A percentile compares a stretch with the other conserved stretches of the same genome.
Conservation (phyloP, 2,888 invertebrate genomes). For the Deilephila elpenor region DNA sequence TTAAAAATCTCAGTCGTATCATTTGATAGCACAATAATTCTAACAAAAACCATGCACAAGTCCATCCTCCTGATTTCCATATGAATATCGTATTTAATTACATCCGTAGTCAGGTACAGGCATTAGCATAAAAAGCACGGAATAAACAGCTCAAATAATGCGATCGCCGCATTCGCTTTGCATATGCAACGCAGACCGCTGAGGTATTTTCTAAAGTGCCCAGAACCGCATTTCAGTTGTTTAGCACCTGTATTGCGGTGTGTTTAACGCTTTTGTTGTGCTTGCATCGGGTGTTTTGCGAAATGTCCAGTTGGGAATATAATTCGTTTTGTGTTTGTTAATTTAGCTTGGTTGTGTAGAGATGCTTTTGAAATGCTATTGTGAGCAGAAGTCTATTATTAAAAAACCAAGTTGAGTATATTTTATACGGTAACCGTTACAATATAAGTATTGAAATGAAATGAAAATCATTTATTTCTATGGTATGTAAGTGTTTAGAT, state of each 20-base stretch:
- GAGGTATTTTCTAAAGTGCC: constrained; percentile 20
- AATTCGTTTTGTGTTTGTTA: neutral
- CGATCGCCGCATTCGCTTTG: neutral
- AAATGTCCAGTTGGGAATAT: neutral
- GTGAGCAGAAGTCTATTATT: too few relatives aligned
- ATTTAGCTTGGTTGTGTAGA: neutral
- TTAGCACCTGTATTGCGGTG: constrained; percentile 2
- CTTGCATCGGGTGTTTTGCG: constrained; percentile 7
- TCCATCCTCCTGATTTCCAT: neutral
- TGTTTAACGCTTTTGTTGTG: neutral
- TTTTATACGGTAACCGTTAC: too few relatives aligned
- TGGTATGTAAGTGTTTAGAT: too few relatives aligned
- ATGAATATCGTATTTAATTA: constrained; percentile 13
- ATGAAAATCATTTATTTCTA: too few relatives aligned
- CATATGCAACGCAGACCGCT: constrained; percentile 3
- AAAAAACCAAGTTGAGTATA: too few relatives aligned
- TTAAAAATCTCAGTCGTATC: neutral
- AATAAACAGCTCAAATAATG: constrained; percentile 21
- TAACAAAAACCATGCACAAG: neutral
- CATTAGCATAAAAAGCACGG: constrained; percentile 7
- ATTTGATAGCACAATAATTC: neutral
- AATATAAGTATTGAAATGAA: too few relatives aligned
- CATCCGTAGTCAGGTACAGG: neutral
- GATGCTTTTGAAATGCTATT: neutral
- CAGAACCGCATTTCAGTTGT: constrained; percentile 16